Evolutionary conservation across 2,888 invertebrate genomes (phyloP), one percentile per base, ranked within the genome.

Genomic region (Hylaea fasciaria): DNA sequence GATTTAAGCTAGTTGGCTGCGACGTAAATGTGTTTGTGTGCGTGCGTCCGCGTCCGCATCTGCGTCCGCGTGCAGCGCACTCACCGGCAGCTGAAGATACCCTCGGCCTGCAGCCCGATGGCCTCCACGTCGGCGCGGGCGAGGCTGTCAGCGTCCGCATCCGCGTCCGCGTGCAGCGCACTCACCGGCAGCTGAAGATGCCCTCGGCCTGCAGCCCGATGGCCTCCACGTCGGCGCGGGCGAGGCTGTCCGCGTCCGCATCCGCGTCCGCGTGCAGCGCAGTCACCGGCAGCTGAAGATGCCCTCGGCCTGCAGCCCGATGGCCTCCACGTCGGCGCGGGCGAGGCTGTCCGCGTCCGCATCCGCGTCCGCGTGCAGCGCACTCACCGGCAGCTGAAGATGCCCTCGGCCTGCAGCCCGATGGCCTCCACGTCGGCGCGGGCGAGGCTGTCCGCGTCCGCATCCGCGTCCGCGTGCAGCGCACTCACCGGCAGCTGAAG

Each of bases 121-220:
- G 95, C 95, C 83, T 98, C 98, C 58, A 98, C 94, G 87, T 98
- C 98, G 54, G 98, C 96, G 52, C 96, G 95, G 77, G 85, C 89
- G 41, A 91, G 74, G 51, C 80, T 82, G 55, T 89, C 90, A 0
- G 79, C 73, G 28, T n/a, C n/a, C n/a, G n/a, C n/a, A n/a, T n/a
- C n/a, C n/a, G n/a, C n/a, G n/a, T n/a, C n/a, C n/a, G n/a, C n/a
- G n/a, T n/a, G n/a, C n/a, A n/a, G n/a, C 37, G n/a, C 11, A 14
- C 40, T 40, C 40, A 96, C 96, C 95, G 95, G 83, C 96, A 97
- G 69, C 97, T 98, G 85, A 98, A 98, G 72, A 98, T 98, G 44
- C 97, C 97, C 86, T 98, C 98, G 0, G 98, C 98, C 85, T 98
- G 97, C 29, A 96, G 94, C 0, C 97, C 98, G 69, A 98, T 98